A percentile compares a stretch with the other conserved stretches of the same genome.
phyloP scores from a whole-genome alignment of 2,797 vertebrate species.

The Schizopygopsis malacanthus region DNA sequence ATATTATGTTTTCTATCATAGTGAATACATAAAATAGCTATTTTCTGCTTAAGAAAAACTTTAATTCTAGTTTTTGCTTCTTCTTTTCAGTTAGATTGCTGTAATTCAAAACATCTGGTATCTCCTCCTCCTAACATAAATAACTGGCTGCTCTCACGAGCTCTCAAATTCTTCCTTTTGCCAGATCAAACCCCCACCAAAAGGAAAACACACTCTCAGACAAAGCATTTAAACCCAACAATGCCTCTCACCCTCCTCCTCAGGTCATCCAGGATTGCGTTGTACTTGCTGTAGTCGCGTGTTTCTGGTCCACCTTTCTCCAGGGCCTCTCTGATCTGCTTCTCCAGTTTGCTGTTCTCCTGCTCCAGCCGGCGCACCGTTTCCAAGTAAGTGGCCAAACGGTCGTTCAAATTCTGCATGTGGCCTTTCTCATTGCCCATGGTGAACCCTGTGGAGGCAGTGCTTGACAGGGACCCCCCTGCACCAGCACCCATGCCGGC shows the following conservation, averaged over 20 bases:
- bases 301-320: constrained; percentile 83
- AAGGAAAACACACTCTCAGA: not conserved
- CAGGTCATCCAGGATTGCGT: constrained; percentile 84
- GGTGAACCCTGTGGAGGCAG: constrained; percentile 60
- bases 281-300: constrained; percentile 85
- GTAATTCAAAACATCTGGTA: constrained; percentile 15
- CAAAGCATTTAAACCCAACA: not conserved
- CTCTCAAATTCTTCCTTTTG: not conserved
- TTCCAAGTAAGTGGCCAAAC: constrained; percentile 88
- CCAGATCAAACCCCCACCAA: not conserved
- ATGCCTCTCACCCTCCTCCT: constrained; percentile 79
- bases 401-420: constrained; percentile 92
- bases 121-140: not conserved
- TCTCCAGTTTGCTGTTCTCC: constrained; percentile 85
- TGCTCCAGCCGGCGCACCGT: constrained; percentile 86
- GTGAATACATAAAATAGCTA: not conserved
- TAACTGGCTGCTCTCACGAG: not conserved
- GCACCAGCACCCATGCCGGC: constrained; percentile 70
- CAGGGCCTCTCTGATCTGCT: constrained; percentile 85
- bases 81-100: not conserved
- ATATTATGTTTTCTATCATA: not conserved
- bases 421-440: constrained; percentile 86
- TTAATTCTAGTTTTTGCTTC: not conserved
- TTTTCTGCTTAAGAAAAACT: not conserved
- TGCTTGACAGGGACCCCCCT: constrained; percentile 34